These are phyloP conservation scores for Drosophila subquinaria DNA, from an alignment of 2,888 invertebrate genomes.

Conservation along the genomic window DNA sequence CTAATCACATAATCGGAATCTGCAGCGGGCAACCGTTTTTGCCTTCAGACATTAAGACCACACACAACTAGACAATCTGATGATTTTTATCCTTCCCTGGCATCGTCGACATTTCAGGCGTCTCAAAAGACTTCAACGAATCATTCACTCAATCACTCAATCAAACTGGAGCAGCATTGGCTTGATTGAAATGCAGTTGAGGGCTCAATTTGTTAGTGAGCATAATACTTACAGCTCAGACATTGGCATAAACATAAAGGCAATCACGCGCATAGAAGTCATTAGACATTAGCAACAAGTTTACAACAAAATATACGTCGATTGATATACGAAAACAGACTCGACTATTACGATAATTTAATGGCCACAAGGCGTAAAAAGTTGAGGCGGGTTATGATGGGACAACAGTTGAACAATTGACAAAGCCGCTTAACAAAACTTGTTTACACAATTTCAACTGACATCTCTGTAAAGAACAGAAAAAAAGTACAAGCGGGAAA, in stretches of 20 bases:
- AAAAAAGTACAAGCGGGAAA: constrained; percentile 15
- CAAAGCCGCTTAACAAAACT: constrained; percentile 21
- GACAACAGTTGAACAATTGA: constrained; percentile 57
- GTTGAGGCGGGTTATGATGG: constrained; percentile 59
- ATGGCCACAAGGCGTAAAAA: constrained; percentile 40
- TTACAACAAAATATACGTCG: constrained; percentile 29
- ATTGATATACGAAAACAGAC: constrained; percentile 23
- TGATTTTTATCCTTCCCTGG: constrained; percentile 67
- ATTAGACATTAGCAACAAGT: constrained; percentile 17
- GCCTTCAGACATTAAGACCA: constrained; percentile 62
- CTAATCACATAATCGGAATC: constrained; percentile 78
- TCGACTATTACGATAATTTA: constrained; percentile 47
- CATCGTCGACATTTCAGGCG: constrained; percentile 55
- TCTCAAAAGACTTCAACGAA: constrained; percentile 30
- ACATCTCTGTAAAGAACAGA: constrained; percentile 32
- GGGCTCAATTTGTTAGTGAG: constrained; percentile 33
- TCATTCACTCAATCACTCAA: constrained; percentile 71
- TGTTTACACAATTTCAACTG: constrained; percentile 59
- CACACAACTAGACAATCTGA: constrained; percentile 42
- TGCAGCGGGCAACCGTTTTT: constrained; percentile 42
- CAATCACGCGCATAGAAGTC: constrained; percentile 57
- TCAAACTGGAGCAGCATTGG: constrained; percentile 56
- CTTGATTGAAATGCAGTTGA: constrained; percentile 28
- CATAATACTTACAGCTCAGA: constrained; percentile 21
- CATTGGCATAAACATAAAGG: constrained; percentile 41